Percentiles rank a stretch among this genome's conserved stretches.
These are phyloP conservation scores for Struthidea cinerea DNA, from an alignment of 2,113 vertebrate genomes.

Conservation along the genomic window DNA sequence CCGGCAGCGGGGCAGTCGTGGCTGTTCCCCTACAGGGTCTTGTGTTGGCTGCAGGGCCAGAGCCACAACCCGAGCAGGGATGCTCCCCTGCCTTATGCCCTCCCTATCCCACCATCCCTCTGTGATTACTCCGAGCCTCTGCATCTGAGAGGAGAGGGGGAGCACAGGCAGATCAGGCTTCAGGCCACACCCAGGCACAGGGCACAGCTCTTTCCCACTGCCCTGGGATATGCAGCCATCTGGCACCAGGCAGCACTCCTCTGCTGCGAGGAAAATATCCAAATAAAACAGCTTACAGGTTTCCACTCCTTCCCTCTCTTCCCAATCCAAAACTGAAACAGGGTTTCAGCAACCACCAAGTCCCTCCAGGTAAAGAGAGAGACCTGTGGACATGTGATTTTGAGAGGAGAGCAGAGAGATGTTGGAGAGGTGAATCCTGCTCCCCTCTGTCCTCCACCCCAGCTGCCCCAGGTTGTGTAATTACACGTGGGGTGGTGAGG, in stretches of 20 bases:
- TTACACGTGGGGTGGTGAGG: not conserved
- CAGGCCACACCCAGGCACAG: not conserved
- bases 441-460: not conserved
- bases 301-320: not conserved
- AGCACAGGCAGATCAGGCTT: not conserved
- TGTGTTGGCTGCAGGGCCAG: rapidly evolving
- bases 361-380: not conserved
- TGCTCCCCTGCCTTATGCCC: not conserved
- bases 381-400: not conserved
- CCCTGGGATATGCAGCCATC: not conserved
- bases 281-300: not conserved
- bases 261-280: not conserved
- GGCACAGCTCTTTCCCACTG: not conserved
- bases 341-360: not conserved
- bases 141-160: not conserved
- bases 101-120: not conserved
- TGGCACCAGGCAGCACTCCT: not conserved
- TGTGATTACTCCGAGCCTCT: rapidly evolving
- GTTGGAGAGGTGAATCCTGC: not conserved
- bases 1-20: rapidly evolving
- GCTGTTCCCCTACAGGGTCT: not conserved
- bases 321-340: not conserved
- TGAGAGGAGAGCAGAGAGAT: not conserved
- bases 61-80: not conserved
- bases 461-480: not conserved